Evolutionary conservation across 2,888 invertebrate genomes (phyloP), one percentile per base, ranked within the genome.

Genomic region (Phrixothrix hirtus): DNA sequence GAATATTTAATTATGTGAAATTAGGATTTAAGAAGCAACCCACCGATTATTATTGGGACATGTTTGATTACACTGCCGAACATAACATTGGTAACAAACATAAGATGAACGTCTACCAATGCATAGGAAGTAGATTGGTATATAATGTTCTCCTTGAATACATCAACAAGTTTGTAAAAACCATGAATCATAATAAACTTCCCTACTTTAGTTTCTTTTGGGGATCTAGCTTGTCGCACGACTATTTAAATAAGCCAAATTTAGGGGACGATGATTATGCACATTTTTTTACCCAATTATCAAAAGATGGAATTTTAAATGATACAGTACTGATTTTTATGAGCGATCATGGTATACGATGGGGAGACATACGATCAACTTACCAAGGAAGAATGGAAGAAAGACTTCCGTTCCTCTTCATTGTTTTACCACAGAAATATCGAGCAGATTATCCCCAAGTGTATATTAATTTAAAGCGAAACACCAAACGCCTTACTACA

Each of bases 341-440:
- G 78, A 94, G 94, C 72, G 95, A 95, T 70, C 95, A 95, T 68
- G 95, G 95, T 0, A 85, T 93, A 50, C 78, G 95, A 54, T 94
- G 89, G 86, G 95, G 94, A 1, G 81, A 80, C 4, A 92, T 93
- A 61, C 81, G 93, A 6, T 79, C 81, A 60, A 94, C 94, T 0
- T 90, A 88, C 73, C 91, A 94, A 75, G 92, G 92, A 1, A 81
- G 86, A 68, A 79, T 95, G 68, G 95, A 96, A 74, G 95, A 93
- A 70, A 83, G 94, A 34, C 79, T 94, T 46, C 95, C 96, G 0
- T 85, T 93, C 58, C 78, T 92, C 21, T 86, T 87, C 62, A 74
- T 91, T 1, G 72, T 85, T 2, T 72, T 92, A 50, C 95, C 95
- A 0, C 71, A 79, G 9, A 86, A 87, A 79, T 89, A 93, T 75